Conservation (phyloP, 1,140 invertebrate species). For the Drosophila ficusphila region DNA sequence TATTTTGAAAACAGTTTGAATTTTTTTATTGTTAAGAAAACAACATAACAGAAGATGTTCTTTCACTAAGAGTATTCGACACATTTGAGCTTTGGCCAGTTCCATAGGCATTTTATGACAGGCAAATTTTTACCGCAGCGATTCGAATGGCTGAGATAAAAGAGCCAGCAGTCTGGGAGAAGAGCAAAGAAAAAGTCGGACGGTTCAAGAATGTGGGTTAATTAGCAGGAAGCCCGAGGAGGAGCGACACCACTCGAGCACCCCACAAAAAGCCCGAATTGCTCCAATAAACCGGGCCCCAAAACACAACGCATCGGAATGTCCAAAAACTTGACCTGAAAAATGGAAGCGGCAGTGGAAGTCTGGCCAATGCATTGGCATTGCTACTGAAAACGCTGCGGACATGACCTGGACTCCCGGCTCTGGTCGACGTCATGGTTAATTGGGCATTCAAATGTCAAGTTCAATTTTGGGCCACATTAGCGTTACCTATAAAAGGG, state of each 20-base stretch:
- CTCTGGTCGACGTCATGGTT: conserved; percentile 70
- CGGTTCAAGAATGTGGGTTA: conserved; percentile 70
- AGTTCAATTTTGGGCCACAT: conserved; percentile 84
- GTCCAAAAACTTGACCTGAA: conserved; percentile 66
- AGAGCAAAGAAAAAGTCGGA: conserved; percentile 46
- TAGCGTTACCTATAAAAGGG: conserved; percentile 84
- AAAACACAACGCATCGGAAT: conserved; percentile 63
- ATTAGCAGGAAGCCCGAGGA: conserved; percentile 46
- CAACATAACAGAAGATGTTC: too few species aligned
- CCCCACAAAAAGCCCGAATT: conserved; percentile 25
- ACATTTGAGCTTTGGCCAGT: conserved; percentile 32
- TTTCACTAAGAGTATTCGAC: not conserved
- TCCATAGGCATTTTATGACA: conserved; percentile 51
- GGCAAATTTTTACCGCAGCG: conserved; percentile 54
- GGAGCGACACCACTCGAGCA: not conserved
- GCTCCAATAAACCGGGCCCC: conserved; percentile 53
- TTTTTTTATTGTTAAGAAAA: too few species aligned
- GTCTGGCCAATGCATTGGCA: conserved; percentile 1
- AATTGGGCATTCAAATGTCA: conserved; percentile 84
- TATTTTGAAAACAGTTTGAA: too few species aligned
- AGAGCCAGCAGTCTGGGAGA: conserved; percentile 1
- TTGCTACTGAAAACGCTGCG: conserved; percentile 2
- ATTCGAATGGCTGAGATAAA: conserved; percentile 56
- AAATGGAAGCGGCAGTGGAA: conserved; percentile 20
- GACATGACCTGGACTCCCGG: conserved; percentile 38